Conservation (phyloP, 2,888 invertebrate genomes). For the Argyresthia goedartella region DNA sequence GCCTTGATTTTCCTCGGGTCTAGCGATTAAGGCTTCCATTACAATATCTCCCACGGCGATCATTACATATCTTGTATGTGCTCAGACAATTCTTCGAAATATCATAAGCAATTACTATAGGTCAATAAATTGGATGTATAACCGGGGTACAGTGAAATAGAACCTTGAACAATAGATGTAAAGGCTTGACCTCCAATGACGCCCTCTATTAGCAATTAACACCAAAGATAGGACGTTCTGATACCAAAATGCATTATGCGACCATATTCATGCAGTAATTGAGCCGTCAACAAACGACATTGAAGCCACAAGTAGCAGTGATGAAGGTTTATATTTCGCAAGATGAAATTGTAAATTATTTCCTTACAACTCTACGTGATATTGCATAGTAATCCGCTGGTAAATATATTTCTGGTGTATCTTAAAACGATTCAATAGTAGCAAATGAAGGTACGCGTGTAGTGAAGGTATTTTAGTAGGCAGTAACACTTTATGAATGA, state of each 20-base stretch:
- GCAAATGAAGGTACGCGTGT: background rate
- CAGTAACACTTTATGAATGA: background rate
- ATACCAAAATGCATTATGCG: background rate
- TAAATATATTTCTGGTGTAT: background rate
- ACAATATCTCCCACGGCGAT: slow-evolving; percentile 44
- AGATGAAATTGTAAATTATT: slow-evolving; percentile 6
- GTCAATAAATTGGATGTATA: too few species aligned
- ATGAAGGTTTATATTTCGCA: slow-evolving; percentile 19
- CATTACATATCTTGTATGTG: slow-evolving; percentile 22
- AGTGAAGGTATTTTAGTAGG: background rate
- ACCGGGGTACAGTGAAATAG: background rate
- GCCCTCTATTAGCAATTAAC: background rate
- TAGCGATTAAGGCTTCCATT: slow-evolving; percentile 48
- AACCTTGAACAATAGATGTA: background rate
- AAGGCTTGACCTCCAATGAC: background rate
- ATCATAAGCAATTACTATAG: too few species aligned
- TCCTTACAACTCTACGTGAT: background rate
- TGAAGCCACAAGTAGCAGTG: slow-evolving; percentile 23
- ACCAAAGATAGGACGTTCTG: too few species aligned
- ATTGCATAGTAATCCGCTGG: background rate
- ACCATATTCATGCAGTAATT: slow-evolving; percentile 18
- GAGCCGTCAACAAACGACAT: slow-evolving; percentile 24
- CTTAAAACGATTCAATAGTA: background rate
- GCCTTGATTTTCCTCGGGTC: slow-evolving; percentile 45
- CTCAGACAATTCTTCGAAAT: background rate